Evolutionary conservation across 2,113 vertebrate species (phyloP), one percentile per base, ranked within the genome.

Genomic region (Prunella fulvescens): DNA sequence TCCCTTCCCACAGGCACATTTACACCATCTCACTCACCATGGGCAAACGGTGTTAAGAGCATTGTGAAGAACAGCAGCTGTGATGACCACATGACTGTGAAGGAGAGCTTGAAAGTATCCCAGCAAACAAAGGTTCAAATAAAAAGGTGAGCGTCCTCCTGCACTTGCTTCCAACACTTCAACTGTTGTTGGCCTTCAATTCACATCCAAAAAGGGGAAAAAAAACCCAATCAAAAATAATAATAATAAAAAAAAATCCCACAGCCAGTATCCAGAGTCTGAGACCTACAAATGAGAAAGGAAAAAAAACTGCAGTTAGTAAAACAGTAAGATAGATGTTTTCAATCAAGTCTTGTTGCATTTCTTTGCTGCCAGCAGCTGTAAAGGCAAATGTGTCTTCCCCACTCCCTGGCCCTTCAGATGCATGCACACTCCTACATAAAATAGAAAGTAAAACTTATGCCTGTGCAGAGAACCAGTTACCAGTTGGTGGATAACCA

Each of bases 41-140:
- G 96, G 82, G 97, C 96, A 56, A 98, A 80, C 18, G 98, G 98
- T 92, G 98, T 98, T 64, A 98, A 98, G 97, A 99, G 98, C 97
- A 98, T 97, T 97, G 97, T 98, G 97, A 99, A 96, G 97, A 98
- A 97, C 40, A 99, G 97, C 94, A 99, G 98, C 98, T 98, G 98
- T 98, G 98, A 97, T 96, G 98, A 98, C 99, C 98, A 98, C 99
- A 99, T 99, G 98, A 98, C 98, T 98, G 98, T 98, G 98, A 95
- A 96, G 86, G 76, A 58, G 56, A 94, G 62, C 85, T 86, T 95
- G 90, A 97, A 97, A 86, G 95, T 95, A 98, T 97, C 97, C 98
- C 98, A 95, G 96, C 92, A 97, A 95, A 94, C 47, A 35, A 96
- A 91, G 81, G 88, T 96, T 97, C 95, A 97, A 96, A 88, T 72